phyloP scores from a whole-genome alignment of 2,888 invertebrate species.

The Hedya salicella region DNA sequence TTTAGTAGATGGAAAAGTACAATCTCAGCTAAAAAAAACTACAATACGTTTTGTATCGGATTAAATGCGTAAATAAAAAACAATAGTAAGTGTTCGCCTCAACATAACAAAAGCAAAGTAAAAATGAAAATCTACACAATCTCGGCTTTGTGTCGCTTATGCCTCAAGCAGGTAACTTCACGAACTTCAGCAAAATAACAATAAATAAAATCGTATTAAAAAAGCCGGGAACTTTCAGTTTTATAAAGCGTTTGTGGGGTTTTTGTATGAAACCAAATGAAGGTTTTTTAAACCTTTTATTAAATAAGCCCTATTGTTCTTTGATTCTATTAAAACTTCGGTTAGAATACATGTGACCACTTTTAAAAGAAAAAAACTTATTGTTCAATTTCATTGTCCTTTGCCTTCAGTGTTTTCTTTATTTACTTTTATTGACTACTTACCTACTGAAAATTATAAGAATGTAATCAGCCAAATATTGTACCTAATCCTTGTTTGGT shows the following conservation, averaged over 20 bases:
- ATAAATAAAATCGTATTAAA: no score
- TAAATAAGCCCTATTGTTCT: constrained; percentile 17
- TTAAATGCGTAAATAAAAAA: not conserved
- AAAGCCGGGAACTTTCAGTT: constrained; percentile 7
- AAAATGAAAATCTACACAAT: constrained; percentile 9
- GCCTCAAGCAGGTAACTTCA: constrained; percentile 13
- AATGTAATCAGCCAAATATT: no score
- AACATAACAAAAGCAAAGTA: not conserved
- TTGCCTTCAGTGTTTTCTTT: no score
- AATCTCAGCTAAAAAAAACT: no score
- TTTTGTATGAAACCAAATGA: constrained; percentile 13
- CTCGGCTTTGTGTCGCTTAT: not conserved
- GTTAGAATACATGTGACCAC: constrained; percentile 4
- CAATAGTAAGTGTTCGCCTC: not conserved
- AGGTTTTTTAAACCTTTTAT: constrained; percentile 22
- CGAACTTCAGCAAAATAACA: constrained; percentile 10
- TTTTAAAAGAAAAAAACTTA: not conserved
- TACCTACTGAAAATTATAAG: no score
- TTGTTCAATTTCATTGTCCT: no score
- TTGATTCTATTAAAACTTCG: constrained; percentile 18
- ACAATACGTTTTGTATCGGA: not conserved
- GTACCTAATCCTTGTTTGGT: no score
- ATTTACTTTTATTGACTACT: no score
- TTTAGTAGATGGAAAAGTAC: no score
- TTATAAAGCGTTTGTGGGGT: constrained; percentile 15